A percentile compares a stretch with the other conserved stretches of the same genome.
These are phyloP conservation scores for Pandion haliaetus DNA, from an alignment of 2,113 vertebrate genomes.

Conservation along the genomic window DNA sequence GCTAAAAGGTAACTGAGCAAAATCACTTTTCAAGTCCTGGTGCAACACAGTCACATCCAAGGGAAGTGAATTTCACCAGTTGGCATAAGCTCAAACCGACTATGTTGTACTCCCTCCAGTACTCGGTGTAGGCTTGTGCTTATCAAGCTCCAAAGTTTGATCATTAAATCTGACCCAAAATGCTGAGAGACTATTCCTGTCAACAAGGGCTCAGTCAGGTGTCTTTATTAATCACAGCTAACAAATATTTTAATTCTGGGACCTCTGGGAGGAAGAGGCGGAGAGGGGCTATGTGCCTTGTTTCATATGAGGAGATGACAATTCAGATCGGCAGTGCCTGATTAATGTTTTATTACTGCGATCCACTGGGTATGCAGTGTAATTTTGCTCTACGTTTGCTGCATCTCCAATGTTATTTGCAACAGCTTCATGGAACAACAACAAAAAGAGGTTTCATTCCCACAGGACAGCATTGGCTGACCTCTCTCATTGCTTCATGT, in stretches of 20 bases:
- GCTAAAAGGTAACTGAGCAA: background rate
- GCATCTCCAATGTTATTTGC: conserved; percentile 42
- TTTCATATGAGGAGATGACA: conserved; percentile 39
- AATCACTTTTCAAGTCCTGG: background rate
- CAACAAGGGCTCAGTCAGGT: background rate
- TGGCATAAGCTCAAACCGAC: background rate
- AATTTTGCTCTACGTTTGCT: background rate
- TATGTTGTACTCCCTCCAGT: background rate
- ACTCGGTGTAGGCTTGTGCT: background rate
- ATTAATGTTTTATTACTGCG: conserved; percentile 74
- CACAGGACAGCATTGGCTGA: background rate
- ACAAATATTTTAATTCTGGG: conserved; percentile 28
- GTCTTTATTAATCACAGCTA: conserved; percentile 14
- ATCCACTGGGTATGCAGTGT: conserved; percentile 67
- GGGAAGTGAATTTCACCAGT: background rate
- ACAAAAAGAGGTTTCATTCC: conserved; percentile 13
- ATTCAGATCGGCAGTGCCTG: conserved; percentile 69
- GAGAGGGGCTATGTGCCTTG: background rate
- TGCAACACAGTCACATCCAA: background rate
- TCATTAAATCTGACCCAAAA: background rate
- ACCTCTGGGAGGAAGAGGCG: background rate
- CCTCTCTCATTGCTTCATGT: background rate
- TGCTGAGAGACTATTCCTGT: background rate
- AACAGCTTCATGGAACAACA: background rate
- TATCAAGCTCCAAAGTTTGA: background rate